Evolutionary conservation across 2,888 invertebrate genomes (phyloP), one percentile per base, ranked within the genome.

Genomic region (Hirtodrosophila trivittata): DNA sequence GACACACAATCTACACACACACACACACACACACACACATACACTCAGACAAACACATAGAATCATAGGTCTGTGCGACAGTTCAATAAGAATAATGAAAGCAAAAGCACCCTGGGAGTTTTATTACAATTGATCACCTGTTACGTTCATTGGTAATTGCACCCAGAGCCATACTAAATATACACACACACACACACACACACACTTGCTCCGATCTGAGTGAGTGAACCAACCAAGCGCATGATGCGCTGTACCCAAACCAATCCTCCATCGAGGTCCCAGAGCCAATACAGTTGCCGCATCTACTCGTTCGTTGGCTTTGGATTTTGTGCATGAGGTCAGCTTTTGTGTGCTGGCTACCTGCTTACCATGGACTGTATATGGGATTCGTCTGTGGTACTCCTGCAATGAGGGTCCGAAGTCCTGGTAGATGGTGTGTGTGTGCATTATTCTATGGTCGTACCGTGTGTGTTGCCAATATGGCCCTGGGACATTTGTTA

Each of bases 61-160:
- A 13, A 16, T 13, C 28, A 16, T 37, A 9, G 30, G 54, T 46
- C 35, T 54, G 66, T 60, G 68, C 68, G 72, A 72, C 85, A 73
- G 69, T 66, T 69, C 77, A 80, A 80, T 77, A 86, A 65, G 68
- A 84, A 81, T 86, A 83, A 81, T 83, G 83, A 85, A 86, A 84
- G 87, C 69, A 82, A 86, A 86, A 85, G 75, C 83, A 85, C 73
- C 77, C 75, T 88, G 88, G 83, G 87, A 87, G 81, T 87, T 88
- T 87, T 85, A 80, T 86, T 86, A 86, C 86, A 87, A 88, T 87
- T 87, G 88, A 87, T 87, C 88, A 87, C 87, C 87, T 88, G 88
- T 87, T 87, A 87, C 89, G 77, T 86, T 77, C 75, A 87, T 82
- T 84, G 83, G 83, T 87, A 84, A 87, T 87, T 83, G 83, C 85